Conservation (phyloP, 1,140 invertebrate species). For the Andricus grossulariae region DNA sequence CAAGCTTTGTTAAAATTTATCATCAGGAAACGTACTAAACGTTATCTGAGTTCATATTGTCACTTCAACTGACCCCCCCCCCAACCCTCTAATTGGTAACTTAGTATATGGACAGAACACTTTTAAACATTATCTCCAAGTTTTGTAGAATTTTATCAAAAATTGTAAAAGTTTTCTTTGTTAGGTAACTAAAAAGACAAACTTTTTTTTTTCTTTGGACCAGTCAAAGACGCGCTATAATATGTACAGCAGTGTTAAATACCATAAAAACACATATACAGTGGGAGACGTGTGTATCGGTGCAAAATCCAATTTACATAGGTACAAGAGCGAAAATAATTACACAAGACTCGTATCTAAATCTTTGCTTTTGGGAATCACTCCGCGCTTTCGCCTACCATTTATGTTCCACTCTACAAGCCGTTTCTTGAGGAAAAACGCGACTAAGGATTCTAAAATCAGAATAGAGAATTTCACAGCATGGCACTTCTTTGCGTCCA, state of each 20-base stretch:
- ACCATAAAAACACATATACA: constrained; percentile 62
- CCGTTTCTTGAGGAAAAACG: constrained; percentile 47
- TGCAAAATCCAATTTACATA: constrained; percentile 68
- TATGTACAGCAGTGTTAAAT: constrained; percentile 57
- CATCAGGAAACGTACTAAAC: no score
- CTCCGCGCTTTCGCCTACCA: constrained; percentile 50
- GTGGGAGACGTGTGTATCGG: constrained; percentile 65
- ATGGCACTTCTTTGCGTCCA: constrained; percentile 64
- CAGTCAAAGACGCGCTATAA: constrained; percentile 26
- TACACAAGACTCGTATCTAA: neutral
- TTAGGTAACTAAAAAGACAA: neutral
- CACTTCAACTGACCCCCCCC: no score
- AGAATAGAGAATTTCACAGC: constrained; percentile 67
- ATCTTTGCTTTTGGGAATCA: constrained; percentile 32
- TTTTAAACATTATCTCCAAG: no score
- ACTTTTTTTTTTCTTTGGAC: constrained; percentile 29
- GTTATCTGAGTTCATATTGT: no score
- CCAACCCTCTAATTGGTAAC: no score
- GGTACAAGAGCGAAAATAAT: neutral
- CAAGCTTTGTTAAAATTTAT: no score
- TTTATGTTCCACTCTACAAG: constrained; percentile 36
- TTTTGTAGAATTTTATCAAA: no score
- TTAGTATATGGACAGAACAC: no score
- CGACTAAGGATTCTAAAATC: constrained; percentile 35
- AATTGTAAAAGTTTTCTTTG: no score